Base-by-base conservation (phyloP, 2,797 vertebrate species). In the Hephaestus fuliginosus region DNA sequence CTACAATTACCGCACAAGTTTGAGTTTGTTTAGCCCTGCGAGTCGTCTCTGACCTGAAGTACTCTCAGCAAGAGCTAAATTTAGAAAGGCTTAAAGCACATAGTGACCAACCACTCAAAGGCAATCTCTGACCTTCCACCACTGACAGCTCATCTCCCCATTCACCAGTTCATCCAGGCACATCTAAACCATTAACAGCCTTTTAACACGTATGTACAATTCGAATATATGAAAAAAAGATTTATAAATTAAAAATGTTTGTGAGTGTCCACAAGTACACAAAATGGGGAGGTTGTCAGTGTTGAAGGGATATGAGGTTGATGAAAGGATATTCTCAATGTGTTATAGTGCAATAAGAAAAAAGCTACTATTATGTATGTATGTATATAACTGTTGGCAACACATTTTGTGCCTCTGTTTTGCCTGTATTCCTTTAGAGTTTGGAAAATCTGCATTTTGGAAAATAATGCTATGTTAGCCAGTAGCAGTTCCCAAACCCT, bases 21-120 rank as follows among this genome's bases (percentile, higher is more conserved):
- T 81, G 25, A 83, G 76, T 83, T 86, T 87, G 81, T 88, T 92
- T 86, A 67, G 58, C 69, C 76, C 78, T 81, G 58, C 70, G 63
- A 88, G 83, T 77, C 65, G 55, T 60, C 62, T 82, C 75, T 93
- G 92, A 90, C 92, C 91, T 89, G 41, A 90, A 91, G 90, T 91
- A 91, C 86, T 89, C 87, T 88, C 80, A 85, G 87, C 85, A 44
- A 88, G 68, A 48, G 88, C 91, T 94, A 95, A 92, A 94, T 93
- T 92, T 95, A 95, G 94, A 90, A 91, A 78, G 85, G 93, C 95
- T 95, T 94, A 93, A 87, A 95, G 93, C 93, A 91, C 92, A 91
- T 69, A 92, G 91, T 91, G 90, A 90, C 92, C 92, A 86, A 90
- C 88, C 83, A 92, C 90, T 92, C 89, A 89, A 90, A 91, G 84